Evolutionary conservation across 2,888 invertebrate species (phyloP), one percentile per base, ranked within the genome.

Genomic region (Trachelus iudaicus): DNA sequence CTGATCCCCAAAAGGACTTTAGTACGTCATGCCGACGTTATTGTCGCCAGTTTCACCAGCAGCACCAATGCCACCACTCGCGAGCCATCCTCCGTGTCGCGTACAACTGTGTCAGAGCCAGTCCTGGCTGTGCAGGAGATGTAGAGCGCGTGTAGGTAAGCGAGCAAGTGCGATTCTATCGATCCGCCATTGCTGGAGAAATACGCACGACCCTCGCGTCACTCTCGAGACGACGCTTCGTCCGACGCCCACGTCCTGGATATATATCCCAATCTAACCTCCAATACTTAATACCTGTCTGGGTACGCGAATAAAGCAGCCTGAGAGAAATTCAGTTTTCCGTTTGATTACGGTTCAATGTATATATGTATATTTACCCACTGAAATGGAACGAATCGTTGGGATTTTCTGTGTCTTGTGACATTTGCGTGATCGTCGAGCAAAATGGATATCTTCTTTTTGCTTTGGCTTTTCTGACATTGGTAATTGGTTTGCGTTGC

Each of bases 121-220:
- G 71, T 33, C 15, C 69, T 31, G 71, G 71, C 15, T n/a, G n/a
- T 71, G 12, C 33, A 13, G 12, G 23, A 56, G 23, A 23, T 6
- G 12, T 31, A 71, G 31, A 71, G 13, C 31, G 71, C 30, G 31
- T 71, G 81, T 75, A 77, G 85, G 87, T 23, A 56, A 56, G 56
- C 15, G 56, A 56, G 88, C 89, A 88, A 81, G 86, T 88, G 89
- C 89, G 86, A 83, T 81, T 84, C 86, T 89, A 90, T 90, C 89
- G 90, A 90, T 89, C 86, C 77, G 76, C 35, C 9, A 12, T 34
- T 37, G 35, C 23, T 6, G 23, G 71, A 34, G 71, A 34, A 71
- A 56, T 56, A 56, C 56, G 23, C 56, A 56, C 56, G 56, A 56
- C 56, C 56, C 56, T 23, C 23, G 56, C 23, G 56, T 0, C 56